phyloP scores from a whole-genome alignment of 2,113 vertebrate genomes.

The Cranoglanis bouderius region DNA sequence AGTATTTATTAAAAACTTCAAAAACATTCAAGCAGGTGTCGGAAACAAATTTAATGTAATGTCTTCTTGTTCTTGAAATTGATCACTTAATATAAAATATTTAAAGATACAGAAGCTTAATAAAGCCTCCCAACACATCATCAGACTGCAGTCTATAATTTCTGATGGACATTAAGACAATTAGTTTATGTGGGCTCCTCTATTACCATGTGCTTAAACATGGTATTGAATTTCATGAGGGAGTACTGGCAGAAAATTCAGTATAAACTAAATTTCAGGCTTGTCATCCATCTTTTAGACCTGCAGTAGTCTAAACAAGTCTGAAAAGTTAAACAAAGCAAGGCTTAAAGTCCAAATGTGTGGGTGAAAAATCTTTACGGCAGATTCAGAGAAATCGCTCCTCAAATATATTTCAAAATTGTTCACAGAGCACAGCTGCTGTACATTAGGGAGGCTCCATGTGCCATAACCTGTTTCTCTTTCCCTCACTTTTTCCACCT shows the following conservation, averaged over 20 bases:
- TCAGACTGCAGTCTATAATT: not conserved
- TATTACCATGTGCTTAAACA: not conserved
- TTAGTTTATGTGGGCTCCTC: not conserved
- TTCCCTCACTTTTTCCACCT: slow-evolving; percentile 33
- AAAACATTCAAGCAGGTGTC: not conserved
- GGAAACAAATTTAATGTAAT: not conserved
- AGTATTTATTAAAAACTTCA: not conserved
- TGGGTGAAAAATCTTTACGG: slow-evolving; percentile 29
- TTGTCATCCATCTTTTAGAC: slow-evolving; percentile 33
- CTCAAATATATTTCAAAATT: slow-evolving; percentile 38
- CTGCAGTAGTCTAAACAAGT: slow-evolving; percentile 50
- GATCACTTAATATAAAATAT: not conserved
- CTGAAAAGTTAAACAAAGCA: slow-evolving; percentile 46
- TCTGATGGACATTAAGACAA: not conserved
- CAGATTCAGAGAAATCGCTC: slow-evolving; percentile 35
- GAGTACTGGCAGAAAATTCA: not conserved
- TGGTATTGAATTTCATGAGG: not conserved
- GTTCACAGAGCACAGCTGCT: slow-evolving; percentile 45
- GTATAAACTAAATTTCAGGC: slow-evolving; percentile 2
- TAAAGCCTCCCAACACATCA: not conserved
- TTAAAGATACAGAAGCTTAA: not conserved
- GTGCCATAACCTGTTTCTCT: slow-evolving; percentile 36
- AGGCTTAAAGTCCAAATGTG: slow-evolving; percentile 39
- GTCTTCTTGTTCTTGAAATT: not conserved
- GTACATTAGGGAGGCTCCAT: slow-evolving; percentile 34